Percentiles rank a stretch among this genome's conserved stretches.
Evolutionary conservation across 2,888 invertebrate genomes (phyloP).

Genomic region (Leucoptera coffeella): DNA sequence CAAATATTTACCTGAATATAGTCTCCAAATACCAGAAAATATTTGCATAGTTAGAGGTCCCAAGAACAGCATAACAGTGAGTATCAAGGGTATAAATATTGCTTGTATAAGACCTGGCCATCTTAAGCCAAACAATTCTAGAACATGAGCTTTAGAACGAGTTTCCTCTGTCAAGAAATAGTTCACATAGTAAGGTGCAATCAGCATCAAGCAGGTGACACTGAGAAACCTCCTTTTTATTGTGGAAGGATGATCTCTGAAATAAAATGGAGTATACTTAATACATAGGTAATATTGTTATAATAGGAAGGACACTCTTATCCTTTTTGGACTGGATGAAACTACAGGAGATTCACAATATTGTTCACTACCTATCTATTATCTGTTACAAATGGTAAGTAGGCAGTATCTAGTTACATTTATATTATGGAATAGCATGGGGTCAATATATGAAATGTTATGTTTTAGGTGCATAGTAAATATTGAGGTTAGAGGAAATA

Average conservation of each 20-base stretch:
- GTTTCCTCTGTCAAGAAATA: constrained; percentile 61
- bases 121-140: constrained; percentile 70
- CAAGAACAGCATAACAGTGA: constrained; percentile 75
- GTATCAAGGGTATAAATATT: constrained; percentile 62
- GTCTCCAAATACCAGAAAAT: constrained; percentile 60
- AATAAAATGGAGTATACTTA: constrained; percentile 26
- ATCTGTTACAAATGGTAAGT: too few relatives aligned
- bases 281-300: too few relatives aligned
- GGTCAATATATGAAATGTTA: too few relatives aligned
- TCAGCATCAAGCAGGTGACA: constrained; percentile 71
- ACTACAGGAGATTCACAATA: too few relatives aligned
- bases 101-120: constrained; percentile 69
- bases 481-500: too few relatives aligned
- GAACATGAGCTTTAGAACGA: constrained; percentile 56
- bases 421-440: too few relatives aligned
- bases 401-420: too few relatives aligned
- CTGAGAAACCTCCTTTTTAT: constrained; percentile 85
- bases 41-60: constrained; percentile 76
- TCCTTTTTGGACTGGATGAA: too few relatives aligned
- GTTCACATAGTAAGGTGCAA: constrained; percentile 74
- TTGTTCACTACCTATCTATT: too few relatives aligned
- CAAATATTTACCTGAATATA: constrained; percentile 56
- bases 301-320: too few relatives aligned
- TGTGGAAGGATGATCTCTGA: constrained; percentile 81
- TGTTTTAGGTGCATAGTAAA: too few relatives aligned